Evolutionary conservation across 2,797 vertebrate species (phyloP), one percentile per base, ranked within the genome.

Genomic region (Hybognathus amarus): DNA sequence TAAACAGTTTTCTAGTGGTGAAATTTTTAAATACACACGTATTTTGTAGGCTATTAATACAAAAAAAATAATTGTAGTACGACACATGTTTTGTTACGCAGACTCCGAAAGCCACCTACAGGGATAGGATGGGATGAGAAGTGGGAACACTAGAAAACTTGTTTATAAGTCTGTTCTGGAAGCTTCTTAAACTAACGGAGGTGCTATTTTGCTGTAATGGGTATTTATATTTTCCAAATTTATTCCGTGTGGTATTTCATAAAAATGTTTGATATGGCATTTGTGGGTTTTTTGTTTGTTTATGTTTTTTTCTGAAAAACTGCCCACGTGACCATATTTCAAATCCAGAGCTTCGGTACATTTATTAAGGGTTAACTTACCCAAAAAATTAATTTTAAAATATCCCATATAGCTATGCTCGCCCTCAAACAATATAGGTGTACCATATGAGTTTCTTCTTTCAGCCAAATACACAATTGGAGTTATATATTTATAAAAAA

Each of bases 21-120:
- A 11, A 6, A 17, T n/a, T 59, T 4, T n/a, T 27, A 59, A 56
- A 45, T 63, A 76, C 24, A 81, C 20, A 36, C 33, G 5, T 36
- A 36, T 36, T 36, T 36, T 36, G 33, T 36, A 30, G 30, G 30
- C 3, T 30, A 36, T 0, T 36, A 36, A 47, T 15, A 45, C 22
- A 33, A n/a, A 71, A 38, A 59, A 30, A 40, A 12, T 30, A n/a
- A n/a, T 80, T 80, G 6, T 42, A 7, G 6, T 80, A 15, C 56
- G 47, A 80, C 10, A 80, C 10, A 45, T 33, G 67, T 10, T n/a
- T 52, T 11, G 61, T 33, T 71, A 45, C 54, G 56, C 68, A 73
- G 24, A n/a, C n/a, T 71, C 3, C 4, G 13, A 18, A 27, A 47
- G 38, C 20, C 42, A 63, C 59, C 18, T 10, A 47, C 18, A 47